phyloP scores from a whole-genome alignment of 2,888 invertebrate species.

The Rhagonycha lutea region DNA sequence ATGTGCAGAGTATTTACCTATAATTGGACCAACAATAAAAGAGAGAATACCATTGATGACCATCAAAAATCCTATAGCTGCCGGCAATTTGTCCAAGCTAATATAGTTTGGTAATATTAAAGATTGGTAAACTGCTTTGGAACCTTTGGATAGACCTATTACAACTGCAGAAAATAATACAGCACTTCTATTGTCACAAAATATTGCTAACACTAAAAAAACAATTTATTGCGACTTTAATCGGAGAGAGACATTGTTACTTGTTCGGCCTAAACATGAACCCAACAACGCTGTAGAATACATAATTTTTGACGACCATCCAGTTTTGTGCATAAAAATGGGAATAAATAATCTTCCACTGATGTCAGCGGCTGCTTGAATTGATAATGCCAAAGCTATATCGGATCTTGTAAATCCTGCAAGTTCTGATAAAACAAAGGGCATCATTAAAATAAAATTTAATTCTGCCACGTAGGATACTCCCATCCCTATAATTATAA shows the following conservation, averaged over 20 bases:
- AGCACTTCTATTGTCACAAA: conserved; percentile 33
- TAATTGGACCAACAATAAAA: conserved; percentile 49
- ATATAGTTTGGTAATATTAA: conserved; percentile 52
- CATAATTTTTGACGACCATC: conserved; percentile 49
- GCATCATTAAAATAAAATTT: conserved; percentile 56
- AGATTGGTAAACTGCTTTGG: conserved; percentile 53
- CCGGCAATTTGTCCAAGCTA: conserved; percentile 48
- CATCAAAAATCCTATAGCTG: conserved; percentile 52
- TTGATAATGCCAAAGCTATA: conserved; percentile 51
- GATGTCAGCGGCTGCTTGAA: conserved; percentile 53
- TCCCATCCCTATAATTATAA: conserved; percentile 51
- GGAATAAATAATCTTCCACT: conserved; percentile 52
- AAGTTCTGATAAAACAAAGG: conserved; percentile 54
- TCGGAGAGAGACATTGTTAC: conserved; percentile 38
- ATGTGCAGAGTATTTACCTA: conserved; percentile 42
- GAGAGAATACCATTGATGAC: conserved; percentile 49
- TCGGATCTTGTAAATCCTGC: conserved; percentile 45
- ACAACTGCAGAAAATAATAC: conserved; percentile 42
- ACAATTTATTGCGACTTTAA: not conserved
- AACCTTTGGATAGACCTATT: conserved; percentile 52
- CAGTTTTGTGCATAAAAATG: conserved; percentile 45
- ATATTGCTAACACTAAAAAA: conserved; percentile 43
- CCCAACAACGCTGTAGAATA: conserved; percentile 50
- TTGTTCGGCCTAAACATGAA: conserved; percentile 50
- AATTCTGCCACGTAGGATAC: conserved; percentile 56